Conservation (phyloP, 2,888 invertebrate genomes). For the Euzophera pinguis region DNA sequence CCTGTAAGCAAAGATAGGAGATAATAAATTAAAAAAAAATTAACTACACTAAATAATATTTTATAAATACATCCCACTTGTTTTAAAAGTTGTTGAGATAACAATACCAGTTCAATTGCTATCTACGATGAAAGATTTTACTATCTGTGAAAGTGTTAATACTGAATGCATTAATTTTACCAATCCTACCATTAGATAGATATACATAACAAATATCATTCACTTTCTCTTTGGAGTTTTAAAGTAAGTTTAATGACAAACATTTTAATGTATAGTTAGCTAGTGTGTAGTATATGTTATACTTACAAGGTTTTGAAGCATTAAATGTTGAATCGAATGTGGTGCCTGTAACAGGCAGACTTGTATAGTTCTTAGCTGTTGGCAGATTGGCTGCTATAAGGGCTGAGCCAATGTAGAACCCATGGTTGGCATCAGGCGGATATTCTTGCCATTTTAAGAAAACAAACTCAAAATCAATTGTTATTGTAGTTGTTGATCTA, state of each 20-base stretch:
- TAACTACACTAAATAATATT: no score
- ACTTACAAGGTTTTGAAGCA: constrained; percentile 79
- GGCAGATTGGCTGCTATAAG: constrained; percentile 89
- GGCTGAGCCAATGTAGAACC: constrained; percentile 96
- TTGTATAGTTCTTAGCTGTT: constrained; percentile 88
- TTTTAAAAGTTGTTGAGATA: no score
- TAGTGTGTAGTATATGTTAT: neutral
- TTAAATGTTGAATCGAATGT: constrained; percentile 83
- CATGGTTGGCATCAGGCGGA: constrained; percentile 99
- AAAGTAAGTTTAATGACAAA: neutral
- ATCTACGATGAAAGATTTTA: no score
- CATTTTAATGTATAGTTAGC: neutral
- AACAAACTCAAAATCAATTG: constrained; percentile 95
- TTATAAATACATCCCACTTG: no score
- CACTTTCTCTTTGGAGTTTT: neutral
- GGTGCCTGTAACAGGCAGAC: constrained; percentile 85
- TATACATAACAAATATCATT: no score
- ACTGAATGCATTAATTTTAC: no score
- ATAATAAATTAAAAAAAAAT: neutral
- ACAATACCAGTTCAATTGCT: no score
- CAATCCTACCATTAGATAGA: no score
- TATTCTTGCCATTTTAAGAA: constrained; percentile 99
- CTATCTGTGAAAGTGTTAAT: no score
- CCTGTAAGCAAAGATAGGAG: constrained; percentile 51
- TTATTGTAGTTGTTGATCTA: constrained; percentile 88